Base-by-base conservation (phyloP, 2,797 vertebrate species). In the Premnoplex brunnescens region DNA sequence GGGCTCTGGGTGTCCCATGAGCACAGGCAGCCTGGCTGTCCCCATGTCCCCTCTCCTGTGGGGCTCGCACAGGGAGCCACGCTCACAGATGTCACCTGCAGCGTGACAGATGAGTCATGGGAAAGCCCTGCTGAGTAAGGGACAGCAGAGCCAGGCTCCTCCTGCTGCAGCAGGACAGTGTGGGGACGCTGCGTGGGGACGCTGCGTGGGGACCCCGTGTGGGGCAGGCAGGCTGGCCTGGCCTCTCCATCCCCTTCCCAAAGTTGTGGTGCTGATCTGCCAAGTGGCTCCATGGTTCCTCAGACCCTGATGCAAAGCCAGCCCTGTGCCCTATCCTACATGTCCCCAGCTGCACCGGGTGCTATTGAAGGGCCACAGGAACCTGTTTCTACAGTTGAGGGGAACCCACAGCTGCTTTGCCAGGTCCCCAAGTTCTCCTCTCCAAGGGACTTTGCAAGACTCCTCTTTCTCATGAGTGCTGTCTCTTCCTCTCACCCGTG, bases 11-110 rank as follows among this genome's bases (percentile, higher is more conserved):
- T 60, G 37, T 56, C 39, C 66, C 6, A 1, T 0, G 0, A 28
- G 52, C 6, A 3, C 3, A 2, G 69, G 16, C 44, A 54, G 18
- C 44, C 5, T 0, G 0, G 43, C 12, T 60, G 58, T 64, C 73
- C 54, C 32, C 77, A 32, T 0, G 1, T 46, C 60, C 64, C 54
- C n/a, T n/a, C 30, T 75, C 34, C 73, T 0, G 0, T n/a, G 48
- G 67, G 58, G 44, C 32, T 72, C 30, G 56, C 77, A 73, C 51
- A 60, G 54, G n/a, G 12, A 74, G n/a, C 41, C 9, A 8, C 1
- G 2, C 54, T 37, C 22, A 72, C 46, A 51, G 39, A 48, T 28
- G 24, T 12, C 63, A 82, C n/a, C 39, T 0, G 0, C 51, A 56
- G 55, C 5, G 5, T 6, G 17, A 51, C 54, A 24, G 48, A 60